A percentile compares a stretch with the other conserved stretches of the same genome.
Evolutionary conservation across 2,113 vertebrate species (phyloP).

Genomic region (Motacilla alba): DNA sequence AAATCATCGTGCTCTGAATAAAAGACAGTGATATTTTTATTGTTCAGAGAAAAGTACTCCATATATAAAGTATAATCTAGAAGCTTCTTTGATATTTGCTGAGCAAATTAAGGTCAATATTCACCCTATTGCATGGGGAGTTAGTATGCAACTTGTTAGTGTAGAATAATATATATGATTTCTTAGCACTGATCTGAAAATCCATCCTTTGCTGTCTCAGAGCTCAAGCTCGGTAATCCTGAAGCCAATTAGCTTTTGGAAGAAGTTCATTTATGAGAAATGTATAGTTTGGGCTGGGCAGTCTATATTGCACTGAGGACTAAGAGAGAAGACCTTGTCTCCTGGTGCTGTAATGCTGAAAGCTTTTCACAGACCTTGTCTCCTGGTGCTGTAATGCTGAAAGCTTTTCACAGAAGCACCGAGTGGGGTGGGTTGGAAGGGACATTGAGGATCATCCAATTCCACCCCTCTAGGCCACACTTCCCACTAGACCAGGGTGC

Average conservation of each 20-base stretch:
- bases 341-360: background rate
- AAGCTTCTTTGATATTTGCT: background rate
- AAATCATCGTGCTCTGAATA: background rate
- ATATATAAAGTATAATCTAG: background rate
- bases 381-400: background rate
- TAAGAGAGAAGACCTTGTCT: background rate
- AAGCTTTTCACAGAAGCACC: background rate
- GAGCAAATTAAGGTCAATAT: background rate
- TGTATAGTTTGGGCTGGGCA: background rate
- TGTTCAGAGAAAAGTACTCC: background rate
- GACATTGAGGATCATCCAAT: background rate
- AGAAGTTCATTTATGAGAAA: background rate
- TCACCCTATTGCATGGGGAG: background rate
- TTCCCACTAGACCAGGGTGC: background rate
- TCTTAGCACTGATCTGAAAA: background rate
- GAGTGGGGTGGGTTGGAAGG: background rate
- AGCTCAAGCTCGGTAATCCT: background rate
- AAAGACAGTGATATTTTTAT: background rate
- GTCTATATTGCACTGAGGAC: background rate
- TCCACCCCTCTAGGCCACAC: background rate
- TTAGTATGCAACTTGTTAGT: background rate
- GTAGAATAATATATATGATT: background rate
- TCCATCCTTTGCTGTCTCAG: background rate
- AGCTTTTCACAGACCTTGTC: no score
- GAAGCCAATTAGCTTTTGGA: background rate